Percentiles rank a stretch among this genome's conserved stretches.
Evolutionary conservation across 2,888 invertebrate species (phyloP).

Genomic region (Hemithea aestivaria): DNA sequence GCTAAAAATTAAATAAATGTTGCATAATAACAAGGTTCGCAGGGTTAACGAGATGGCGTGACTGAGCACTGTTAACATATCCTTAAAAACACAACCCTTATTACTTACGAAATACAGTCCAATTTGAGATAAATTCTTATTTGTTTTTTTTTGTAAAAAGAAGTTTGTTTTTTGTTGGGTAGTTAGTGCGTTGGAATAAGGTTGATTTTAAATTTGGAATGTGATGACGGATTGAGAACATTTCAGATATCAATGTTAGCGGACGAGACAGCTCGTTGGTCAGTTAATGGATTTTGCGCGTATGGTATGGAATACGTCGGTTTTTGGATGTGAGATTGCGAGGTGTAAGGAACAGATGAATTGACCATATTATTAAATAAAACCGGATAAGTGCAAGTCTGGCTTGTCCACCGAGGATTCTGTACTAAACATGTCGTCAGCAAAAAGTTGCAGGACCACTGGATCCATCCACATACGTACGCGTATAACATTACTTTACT

Average conservation of each 20-base stretch:
- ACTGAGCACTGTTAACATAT: slow-evolving; percentile 70
- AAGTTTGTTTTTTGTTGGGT: no score
- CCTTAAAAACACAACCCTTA: slow-evolving; percentile 25
- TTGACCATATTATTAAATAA: no score
- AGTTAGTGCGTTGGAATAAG: neutral
- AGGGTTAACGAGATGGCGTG: slow-evolving; percentile 70
- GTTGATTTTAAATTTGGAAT: slow-evolving; percentile 1
- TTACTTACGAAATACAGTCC: neutral
- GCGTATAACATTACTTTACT: no score
- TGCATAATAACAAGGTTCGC: slow-evolving; percentile 66
- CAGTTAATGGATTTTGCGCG: slow-evolving; percentile 50
- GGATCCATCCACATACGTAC: no score
- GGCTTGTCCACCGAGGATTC: no score
- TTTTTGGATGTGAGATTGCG: no score
- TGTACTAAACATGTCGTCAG: no score
- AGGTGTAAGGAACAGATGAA: no score
- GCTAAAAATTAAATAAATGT: slow-evolving; percentile 72
- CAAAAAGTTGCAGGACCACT: no score
- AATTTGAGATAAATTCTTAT: neutral
- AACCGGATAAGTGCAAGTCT: no score
- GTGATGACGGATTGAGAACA: slow-evolving; percentile 61
- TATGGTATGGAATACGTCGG: slow-evolving; percentile 18
- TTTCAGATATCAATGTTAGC: slow-evolving; percentile 29
- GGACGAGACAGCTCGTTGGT: slow-evolving; percentile 42
- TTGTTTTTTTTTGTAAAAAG: neutral